phyloP scores from a whole-genome alignment of 2,113 vertebrate genomes.

The Poeciliopsis turrubarensis region DNA sequence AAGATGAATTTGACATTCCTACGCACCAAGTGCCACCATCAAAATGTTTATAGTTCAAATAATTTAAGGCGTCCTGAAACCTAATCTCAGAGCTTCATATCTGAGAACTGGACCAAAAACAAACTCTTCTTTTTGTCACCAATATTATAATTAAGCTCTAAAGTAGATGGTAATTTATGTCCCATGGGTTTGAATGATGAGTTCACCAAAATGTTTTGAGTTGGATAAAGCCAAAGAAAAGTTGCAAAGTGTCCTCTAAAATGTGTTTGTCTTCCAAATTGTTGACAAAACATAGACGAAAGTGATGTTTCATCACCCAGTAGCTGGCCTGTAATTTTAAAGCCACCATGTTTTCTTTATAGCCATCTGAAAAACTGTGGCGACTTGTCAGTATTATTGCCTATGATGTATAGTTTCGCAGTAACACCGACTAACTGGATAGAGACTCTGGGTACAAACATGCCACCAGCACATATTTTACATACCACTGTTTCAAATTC shows the following conservation, averaged over 20 bases:
- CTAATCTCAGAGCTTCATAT: conserved; percentile 20
- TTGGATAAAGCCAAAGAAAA: not conserved
- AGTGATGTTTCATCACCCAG: not conserved
- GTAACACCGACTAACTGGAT: not conserved
- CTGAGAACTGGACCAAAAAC: conserved; percentile 13
- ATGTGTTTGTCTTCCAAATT: not conserved
- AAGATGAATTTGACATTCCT: not conserved
- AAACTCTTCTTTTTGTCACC: not conserved
- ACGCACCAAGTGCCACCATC: not conserved
- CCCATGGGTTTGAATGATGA: too few species aligned
- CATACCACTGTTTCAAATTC: not conserved
- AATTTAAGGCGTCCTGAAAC: conserved; percentile 17
- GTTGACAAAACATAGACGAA: not conserved
- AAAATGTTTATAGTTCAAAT: conserved; percentile 7
- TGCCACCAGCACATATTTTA: not conserved
- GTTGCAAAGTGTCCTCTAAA: not conserved
- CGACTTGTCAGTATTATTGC: not conserved
- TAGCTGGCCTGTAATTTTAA: not conserved
- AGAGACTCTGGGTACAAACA: not conserved
- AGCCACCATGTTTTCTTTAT: not conserved
- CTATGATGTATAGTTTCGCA: not conserved
- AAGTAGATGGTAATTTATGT: too few species aligned
- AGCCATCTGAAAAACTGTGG: not conserved
- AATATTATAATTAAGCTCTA: not conserved
- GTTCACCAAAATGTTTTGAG: not conserved